Evolutionary conservation across 2,797 vertebrate genomes (phyloP).

Genomic region (Botia almorhae): DNA sequence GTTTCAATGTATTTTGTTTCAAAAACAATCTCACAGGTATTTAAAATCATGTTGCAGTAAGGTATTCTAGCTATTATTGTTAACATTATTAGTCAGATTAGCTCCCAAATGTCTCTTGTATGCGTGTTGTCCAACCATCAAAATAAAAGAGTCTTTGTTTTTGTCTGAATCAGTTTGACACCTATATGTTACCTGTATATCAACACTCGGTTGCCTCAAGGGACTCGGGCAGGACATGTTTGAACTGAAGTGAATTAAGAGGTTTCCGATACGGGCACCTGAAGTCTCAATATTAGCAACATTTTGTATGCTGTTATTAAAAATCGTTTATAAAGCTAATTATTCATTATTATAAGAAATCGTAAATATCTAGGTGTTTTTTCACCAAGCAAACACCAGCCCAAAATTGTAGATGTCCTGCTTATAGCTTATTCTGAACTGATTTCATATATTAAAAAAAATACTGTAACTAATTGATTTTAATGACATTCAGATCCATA

Average conservation of each 20-base stretch:
- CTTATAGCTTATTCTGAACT: no score
- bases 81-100: slow-evolving; percentile 42
- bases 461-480: no score
- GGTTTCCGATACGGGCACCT: slow-evolving; percentile 8
- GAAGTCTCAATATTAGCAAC: no score
- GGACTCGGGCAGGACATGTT: slow-evolving; percentile 54
- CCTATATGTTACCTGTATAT: slow-evolving; percentile 8
- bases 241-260: slow-evolving; percentile 54
- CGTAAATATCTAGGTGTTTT: neutral
- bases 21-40: neutral
- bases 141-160: slow-evolving; percentile 12
- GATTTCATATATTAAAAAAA: no score
- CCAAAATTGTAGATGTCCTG: no score
- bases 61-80: slow-evolving; percentile 54
- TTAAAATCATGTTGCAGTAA: no score
- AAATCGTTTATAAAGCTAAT: no score
- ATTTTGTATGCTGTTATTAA: no score
- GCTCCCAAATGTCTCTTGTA: slow-evolving; percentile 13
- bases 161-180: slow-evolving; percentile 13
- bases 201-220: slow-evolving; percentile 62
- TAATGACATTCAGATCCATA: no score
- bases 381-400: no score
- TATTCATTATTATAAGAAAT: no score
- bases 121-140: neutral
- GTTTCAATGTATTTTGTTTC: slow-evolving; percentile 6